Conservation (phyloP, 2,113 vertebrate genomes). For the Perca fluviatilis region DNA sequence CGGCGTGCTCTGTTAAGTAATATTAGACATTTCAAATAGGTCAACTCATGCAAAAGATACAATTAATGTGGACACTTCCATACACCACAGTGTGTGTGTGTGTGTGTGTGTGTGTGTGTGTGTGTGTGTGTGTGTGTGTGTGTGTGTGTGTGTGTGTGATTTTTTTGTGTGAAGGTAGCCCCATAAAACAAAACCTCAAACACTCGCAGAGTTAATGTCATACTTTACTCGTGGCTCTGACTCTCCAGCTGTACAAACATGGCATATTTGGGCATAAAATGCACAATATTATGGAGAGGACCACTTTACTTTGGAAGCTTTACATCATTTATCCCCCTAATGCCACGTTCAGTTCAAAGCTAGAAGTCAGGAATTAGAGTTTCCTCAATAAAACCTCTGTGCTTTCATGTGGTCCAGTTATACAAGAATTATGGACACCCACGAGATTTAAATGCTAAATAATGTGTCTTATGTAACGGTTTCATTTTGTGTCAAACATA, state of each 20-base stretch:
- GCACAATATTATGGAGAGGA: constrained; percentile 27
- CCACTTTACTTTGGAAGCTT: constrained; percentile 25
- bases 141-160: too few relatives aligned
- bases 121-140: too few relatives aligned
- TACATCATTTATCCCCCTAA: constrained; percentile 33
- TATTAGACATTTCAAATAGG: neutral
- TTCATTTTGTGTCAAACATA: neutral
- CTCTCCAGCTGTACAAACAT: constrained; percentile 56
- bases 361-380: constrained; percentile 21
- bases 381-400: constrained; percentile 30
- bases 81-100: neutral
- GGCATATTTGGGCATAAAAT: constrained; percentile 45
- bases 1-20: neutral
- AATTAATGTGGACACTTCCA: neutral
- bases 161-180: neutral
- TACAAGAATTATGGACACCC: constrained; percentile 21
- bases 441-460: neutral
- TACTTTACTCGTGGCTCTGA: constrained; percentile 15
- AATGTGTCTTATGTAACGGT: neutral
- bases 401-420: constrained; percentile 28
- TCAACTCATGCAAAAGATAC: constrained; percentile 13
- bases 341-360: constrained; percentile 44
- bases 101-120: too few relatives aligned
- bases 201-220: constrained; percentile 34
- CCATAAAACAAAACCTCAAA: constrained; percentile 11